Conservation (phyloP, 2,888 invertebrate species). For the Aporophyla nigra region DNA sequence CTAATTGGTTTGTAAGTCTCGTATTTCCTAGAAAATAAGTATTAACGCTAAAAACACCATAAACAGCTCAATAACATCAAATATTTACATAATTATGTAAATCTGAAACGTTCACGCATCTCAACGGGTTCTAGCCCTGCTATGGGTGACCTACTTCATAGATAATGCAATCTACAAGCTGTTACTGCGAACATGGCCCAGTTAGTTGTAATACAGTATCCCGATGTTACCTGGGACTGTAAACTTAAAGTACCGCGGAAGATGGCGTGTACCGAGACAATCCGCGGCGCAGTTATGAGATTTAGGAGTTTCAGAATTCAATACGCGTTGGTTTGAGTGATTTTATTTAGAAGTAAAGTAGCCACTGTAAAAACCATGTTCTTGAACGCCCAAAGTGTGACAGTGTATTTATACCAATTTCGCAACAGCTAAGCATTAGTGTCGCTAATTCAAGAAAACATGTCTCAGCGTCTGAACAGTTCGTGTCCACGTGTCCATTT, state of each 20-base stretch:
- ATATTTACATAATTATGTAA: slow-evolving; percentile 59
- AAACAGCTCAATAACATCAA: slow-evolving; percentile 19
- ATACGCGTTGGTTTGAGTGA: no score
- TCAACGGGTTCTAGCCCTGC: slow-evolving; percentile 47
- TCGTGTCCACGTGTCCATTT: neutral
- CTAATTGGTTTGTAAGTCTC: neutral
- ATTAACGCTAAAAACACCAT: slow-evolving; percentile 11
- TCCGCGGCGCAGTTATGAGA: neutral
- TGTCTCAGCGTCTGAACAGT: neutral
- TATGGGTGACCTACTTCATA: slow-evolving; percentile 53
- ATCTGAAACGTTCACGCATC: slow-evolving; percentile 59
- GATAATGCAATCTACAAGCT: slow-evolving; percentile 51
- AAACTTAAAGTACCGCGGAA: slow-evolving; percentile 18
- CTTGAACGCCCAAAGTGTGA: neutral
- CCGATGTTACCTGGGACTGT: slow-evolving; percentile 23
- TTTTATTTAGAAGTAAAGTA: neutral
- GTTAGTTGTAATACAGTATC: slow-evolving; percentile 22
- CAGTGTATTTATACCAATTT: neutral
- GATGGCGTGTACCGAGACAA: slow-evolving; percentile 3
- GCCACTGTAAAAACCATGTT: neutral
- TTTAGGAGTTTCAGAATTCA: neutral
- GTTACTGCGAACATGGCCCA: slow-evolving; percentile 33
- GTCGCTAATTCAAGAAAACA: neutral
- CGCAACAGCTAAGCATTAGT: neutral
- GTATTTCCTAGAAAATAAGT: neutral